Conservation (phyloP, 1,140 invertebrate species). For the Drosophila azteca region DNA sequence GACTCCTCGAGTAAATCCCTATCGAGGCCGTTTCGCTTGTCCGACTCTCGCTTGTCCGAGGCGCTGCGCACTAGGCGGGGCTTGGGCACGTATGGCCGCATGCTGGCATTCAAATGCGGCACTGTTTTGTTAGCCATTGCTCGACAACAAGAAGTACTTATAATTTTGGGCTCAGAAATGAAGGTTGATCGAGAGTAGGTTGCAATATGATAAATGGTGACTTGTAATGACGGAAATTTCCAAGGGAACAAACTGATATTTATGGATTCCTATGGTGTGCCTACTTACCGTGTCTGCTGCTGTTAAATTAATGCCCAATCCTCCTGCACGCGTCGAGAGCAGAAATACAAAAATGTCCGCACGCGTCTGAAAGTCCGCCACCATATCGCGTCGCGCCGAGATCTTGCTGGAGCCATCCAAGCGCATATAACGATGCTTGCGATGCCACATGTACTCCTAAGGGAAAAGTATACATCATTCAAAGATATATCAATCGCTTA, state of each 20-base stretch:
- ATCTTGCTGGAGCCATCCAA: constrained; percentile 97
- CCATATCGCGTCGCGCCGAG: constrained; percentile 95
- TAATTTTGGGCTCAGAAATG: background rate
- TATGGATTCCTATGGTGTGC: background rate
- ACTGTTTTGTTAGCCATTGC: background rate
- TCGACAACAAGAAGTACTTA: background rate
- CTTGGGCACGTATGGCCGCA: constrained; percentile 6
- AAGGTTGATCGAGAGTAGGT: background rate
- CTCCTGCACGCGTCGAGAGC: constrained; percentile 97
- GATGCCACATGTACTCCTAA: constrained; percentile 96
- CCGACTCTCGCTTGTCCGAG: constrained; percentile 7
- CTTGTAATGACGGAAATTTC: background rate
- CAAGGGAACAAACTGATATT: background rate
- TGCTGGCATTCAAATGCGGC: constrained; percentile 22
- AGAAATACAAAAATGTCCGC: constrained; percentile 98
- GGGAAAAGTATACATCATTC: constrained; percentile 9
- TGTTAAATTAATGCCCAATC: constrained; percentile 98
- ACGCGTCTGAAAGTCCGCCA: constrained; percentile 95
- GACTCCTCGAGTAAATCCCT: background rate
- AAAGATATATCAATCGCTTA: background rate
- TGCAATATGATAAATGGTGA: no score
- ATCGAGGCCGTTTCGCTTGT: constrained; percentile 45
- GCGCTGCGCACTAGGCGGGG: background rate
- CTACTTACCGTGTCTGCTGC: constrained; percentile 97
- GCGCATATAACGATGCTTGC: constrained; percentile 96